Evolutionary conservation across 2,888 invertebrate species (phyloP).

Genomic region (Leucophenga maculata): DNA sequence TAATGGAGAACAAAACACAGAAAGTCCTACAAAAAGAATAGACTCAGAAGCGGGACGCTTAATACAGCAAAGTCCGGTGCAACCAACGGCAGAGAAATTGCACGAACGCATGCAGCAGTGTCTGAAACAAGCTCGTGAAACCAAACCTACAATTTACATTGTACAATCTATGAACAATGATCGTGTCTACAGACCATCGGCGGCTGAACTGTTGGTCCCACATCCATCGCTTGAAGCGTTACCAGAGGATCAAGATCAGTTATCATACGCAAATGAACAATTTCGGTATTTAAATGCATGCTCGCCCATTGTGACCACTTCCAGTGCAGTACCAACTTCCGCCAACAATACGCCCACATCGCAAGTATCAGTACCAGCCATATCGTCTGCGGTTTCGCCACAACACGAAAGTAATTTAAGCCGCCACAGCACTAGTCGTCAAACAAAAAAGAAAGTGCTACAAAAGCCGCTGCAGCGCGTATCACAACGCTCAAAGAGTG

Average conservation of each 20-base stretch:
- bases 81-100: slow-evolving; percentile 21
- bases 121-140: slow-evolving; percentile 62
- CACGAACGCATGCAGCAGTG: slow-evolving; percentile 50
- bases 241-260: no score
- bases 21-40: no score
- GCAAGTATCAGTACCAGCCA: background rate
- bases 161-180: slow-evolving; percentile 55
- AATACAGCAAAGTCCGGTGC: no score
- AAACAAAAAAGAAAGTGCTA: background rate
- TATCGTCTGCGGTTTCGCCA: no score
- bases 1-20: no score
- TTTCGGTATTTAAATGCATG: background rate
- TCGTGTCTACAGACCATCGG: background rate
- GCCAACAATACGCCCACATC: background rate
- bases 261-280: background rate
- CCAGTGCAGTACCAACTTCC: no score
- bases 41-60: no score
- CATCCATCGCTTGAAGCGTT: slow-evolving; percentile 18
- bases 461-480: background rate
- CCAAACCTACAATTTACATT: slow-evolving; percentile 67
- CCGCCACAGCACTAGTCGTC: no score
- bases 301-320: no score
- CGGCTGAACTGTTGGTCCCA: background rate
- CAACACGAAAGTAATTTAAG: no score
- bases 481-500: slow-evolving; percentile 1